These are phyloP conservation scores for Neoitamus cyanurus DNA, from an alignment of 2,888 invertebrate species.

Conservation along the genomic window DNA sequence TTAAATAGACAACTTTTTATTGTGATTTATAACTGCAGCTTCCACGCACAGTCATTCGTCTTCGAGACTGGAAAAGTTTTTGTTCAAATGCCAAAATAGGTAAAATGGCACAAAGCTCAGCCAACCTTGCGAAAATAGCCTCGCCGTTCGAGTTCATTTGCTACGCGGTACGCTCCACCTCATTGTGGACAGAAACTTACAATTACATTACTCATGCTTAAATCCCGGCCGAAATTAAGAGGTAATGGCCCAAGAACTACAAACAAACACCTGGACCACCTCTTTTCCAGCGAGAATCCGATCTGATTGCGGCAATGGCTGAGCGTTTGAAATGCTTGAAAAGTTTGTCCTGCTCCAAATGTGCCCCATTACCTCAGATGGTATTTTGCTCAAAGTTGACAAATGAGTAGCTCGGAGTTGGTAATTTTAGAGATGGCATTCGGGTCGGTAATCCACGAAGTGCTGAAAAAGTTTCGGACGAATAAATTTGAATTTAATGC, in stretches of 20 bases:
- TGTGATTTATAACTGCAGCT: slow-evolving; percentile 15
- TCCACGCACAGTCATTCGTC: neutral
- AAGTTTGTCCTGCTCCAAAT: neutral
- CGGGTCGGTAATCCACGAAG: neutral
- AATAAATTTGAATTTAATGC: neutral
- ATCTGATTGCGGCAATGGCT: neutral
- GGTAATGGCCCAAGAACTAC: neutral
- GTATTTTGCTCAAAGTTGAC: neutral
- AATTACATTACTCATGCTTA: slow-evolving; percentile 33
- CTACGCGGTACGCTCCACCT: neutral
- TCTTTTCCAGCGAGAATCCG: neutral
- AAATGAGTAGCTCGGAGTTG: neutral
- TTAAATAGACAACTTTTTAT: slow-evolving; percentile 27
- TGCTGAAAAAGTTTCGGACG: neutral
- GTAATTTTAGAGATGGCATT: neutral
- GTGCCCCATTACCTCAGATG: neutral
- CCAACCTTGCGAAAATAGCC: slow-evolving; percentile 2
- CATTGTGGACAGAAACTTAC: slow-evolving; percentile 25
- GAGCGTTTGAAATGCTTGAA: neutral
- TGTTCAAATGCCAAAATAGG: neutral
- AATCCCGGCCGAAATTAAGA: neutral
- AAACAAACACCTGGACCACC: neutral
- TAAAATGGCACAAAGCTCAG: neutral
- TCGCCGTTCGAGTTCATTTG: slow-evolving; percentile 27
- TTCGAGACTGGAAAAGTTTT: neutral